A percentile compares a stretch with the other conserved stretches of the same genome.
Evolutionary conservation across 2,113 vertebrate species (phyloP).

Genomic region (Myrmecobius fasciatus): DNA sequence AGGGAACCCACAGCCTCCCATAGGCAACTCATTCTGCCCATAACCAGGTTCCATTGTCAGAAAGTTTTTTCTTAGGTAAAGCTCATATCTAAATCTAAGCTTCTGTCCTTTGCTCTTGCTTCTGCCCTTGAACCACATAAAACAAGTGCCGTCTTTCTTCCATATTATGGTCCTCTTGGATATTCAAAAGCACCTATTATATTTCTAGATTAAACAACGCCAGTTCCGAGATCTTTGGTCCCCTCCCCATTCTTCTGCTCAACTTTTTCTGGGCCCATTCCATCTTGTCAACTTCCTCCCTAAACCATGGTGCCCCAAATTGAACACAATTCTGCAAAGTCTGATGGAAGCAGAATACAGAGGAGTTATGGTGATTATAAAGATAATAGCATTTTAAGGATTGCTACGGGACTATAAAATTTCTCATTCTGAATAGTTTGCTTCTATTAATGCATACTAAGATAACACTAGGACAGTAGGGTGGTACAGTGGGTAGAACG

Average conservation of each 20-base stretch:
- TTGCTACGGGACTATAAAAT: not conserved
- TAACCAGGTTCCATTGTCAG: not conserved
- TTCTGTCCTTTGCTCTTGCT: not conserved
- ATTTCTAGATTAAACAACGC: not conserved
- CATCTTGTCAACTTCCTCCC: not conserved
- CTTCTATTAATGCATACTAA: not conserved
- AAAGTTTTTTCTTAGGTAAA: not conserved
- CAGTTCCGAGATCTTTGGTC: not conserved
- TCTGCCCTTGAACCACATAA: not conserved
- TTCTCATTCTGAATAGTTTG: not conserved
- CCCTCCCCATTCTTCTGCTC: not conserved
- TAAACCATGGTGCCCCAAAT: not conserved
- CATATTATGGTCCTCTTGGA: not conserved
- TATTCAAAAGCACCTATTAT: not conserved
- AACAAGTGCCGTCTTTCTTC: not conserved
- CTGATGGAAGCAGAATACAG: not conserved
- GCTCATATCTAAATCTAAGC: not conserved
- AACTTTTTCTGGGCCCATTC: not conserved
- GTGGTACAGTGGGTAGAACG: not conserved
- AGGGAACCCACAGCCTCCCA: not conserved
- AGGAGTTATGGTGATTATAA: not conserved
- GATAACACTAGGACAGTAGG: not conserved
- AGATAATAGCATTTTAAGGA: not conserved
- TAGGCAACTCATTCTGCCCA: not conserved
- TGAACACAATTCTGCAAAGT: not conserved